Percentiles rank a stretch among this genome's conserved stretches.
Conservation (phyloP, 35 echinoderm and acorn worm species). For the Lytechinus variegatus region DNA sequence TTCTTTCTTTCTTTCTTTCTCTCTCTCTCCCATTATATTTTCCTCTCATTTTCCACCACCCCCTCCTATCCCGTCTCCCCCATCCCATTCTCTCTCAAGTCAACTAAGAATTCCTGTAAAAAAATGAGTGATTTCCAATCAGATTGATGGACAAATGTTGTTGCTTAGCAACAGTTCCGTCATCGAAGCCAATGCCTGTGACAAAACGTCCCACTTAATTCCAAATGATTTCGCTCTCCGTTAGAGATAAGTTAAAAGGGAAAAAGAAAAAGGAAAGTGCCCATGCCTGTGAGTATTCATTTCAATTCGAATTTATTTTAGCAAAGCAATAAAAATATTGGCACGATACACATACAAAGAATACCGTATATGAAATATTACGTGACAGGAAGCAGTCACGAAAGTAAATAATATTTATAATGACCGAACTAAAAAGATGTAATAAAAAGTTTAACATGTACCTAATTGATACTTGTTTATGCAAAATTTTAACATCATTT, state of each 20-base stretch:
- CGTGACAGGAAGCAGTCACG: no score
- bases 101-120: background rate
- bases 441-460: no score
- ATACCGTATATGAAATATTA: no score
- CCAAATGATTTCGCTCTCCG: background rate
- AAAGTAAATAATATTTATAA: no score
- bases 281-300: background rate
- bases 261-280: background rate
- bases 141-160: conserved; percentile 7
- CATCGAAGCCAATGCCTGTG: background rate
- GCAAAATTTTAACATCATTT: no score
- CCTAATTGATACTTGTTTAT: no score
- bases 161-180: background rate
- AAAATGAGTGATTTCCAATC: background rate
- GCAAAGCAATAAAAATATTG: no score
- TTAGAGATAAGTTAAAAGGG: background rate
- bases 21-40: background rate
- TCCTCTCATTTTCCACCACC: background rate
- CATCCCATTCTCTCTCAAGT: no score
- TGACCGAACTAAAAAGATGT: no score
- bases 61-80: no score
- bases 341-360: no score
- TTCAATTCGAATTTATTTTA: background rate
- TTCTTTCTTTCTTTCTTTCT: background rate
- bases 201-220: background rate